phyloP scores from a whole-genome alignment of 2,113 vertebrate genomes.

The Arenaria interpres region DNA sequence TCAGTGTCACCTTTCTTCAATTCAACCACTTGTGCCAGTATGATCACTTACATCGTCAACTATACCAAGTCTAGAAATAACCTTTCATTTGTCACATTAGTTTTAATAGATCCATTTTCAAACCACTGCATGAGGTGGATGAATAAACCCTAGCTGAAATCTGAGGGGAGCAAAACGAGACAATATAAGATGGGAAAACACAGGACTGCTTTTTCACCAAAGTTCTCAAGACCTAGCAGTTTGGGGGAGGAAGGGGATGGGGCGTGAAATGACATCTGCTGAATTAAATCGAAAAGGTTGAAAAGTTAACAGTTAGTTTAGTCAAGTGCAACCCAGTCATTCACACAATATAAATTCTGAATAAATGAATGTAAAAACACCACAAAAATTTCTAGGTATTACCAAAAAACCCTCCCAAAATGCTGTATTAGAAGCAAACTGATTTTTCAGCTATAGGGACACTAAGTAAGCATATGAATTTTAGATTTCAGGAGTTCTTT shows the following conservation, averaged over 20 bases:
- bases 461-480: background rate
- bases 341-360: background rate
- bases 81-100: background rate
- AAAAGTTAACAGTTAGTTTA: background rate
- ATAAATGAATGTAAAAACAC: background rate
- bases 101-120: background rate
- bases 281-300: background rate
- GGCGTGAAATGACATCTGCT: background rate
- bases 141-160: background rate
- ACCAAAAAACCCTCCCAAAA: background rate
- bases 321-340: background rate
- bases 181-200: background rate
- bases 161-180: background rate
- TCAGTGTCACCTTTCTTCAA: background rate
- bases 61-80: background rate
- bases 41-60: background rate
- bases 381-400: background rate
- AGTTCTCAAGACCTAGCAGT: background rate
- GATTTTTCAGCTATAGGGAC: background rate
- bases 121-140: background rate
- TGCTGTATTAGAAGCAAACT: background rate
- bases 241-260: background rate
- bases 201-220: background rate
- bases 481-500: background rate
- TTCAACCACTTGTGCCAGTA: background rate